A percentile compares a stretch with the other conserved stretches of the same genome.
phyloP scores from a whole-genome alignment of 2,797 vertebrate species.

The Tiaroga cobitis region DNA sequence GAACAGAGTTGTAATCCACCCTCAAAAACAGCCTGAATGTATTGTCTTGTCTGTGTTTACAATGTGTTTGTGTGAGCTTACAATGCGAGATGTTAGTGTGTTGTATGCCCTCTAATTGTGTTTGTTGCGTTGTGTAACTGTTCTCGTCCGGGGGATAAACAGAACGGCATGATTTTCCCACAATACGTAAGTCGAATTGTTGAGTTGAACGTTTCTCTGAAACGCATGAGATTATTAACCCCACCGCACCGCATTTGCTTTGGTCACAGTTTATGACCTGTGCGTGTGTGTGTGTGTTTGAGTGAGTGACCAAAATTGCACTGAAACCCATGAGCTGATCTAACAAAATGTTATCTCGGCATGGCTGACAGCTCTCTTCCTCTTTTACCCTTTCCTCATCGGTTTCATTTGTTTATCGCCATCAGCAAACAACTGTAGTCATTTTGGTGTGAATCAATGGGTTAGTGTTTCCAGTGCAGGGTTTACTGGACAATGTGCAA shows the following conservation, averaged over 20 bases:
- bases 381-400: constrained; percentile 6
- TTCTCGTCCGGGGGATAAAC: constrained; percentile 81
- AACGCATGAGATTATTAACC: constrained; percentile 85
- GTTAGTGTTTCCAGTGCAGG: constrained; percentile 18
- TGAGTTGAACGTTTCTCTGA: constrained; percentile 78
- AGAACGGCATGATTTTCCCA: constrained; percentile 93
- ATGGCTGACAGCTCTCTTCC: constrained; percentile 48
- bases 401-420: constrained; percentile 29
- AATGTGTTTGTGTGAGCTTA: constrained; percentile 46
- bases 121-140: constrained; percentile 88
- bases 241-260: constrained; percentile 79
- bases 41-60: constrained; percentile 32
- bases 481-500: neutral
- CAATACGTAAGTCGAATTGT: constrained; percentile 89
- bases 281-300: constrained; percentile 21
- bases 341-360: constrained; percentile 51
- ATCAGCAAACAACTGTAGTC: constrained; percentile 18
- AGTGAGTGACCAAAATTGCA: constrained; percentile 35
- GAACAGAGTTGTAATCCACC: neutral
- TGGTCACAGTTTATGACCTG: constrained; percentile 67
- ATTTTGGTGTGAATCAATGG: constrained; percentile 7
- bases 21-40: neutral
- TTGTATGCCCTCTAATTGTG: constrained; percentile 82
- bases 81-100: constrained; percentile 53
- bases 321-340: constrained; percentile 56